phyloP scores from a whole-genome alignment of 2,888 invertebrate genomes.

The Hydriomena furcata region DNA sequence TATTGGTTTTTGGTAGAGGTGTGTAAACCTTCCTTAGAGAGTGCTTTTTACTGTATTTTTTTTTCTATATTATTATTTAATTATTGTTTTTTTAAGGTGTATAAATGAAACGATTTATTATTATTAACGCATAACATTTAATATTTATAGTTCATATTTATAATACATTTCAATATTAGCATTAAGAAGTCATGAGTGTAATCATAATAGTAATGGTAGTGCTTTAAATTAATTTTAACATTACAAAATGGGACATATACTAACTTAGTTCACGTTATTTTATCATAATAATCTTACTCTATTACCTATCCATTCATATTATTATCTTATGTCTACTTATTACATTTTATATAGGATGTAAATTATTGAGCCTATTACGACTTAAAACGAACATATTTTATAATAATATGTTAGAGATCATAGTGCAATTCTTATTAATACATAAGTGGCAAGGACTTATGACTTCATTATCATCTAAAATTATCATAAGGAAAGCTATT shows the following conservation, averaged over 20 bases:
- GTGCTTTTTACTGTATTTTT: too few species aligned
- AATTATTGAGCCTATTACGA: constrained; percentile 77
- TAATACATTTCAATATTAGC: constrained; percentile 84
- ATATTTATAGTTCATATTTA: constrained; percentile 84
- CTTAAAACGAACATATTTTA: constrained; percentile 50
- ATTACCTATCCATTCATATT: constrained; percentile 45
- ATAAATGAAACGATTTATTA: constrained; percentile 69
- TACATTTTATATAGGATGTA: constrained; percentile 65
- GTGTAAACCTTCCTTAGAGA: too few species aligned
- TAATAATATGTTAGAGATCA: constrained; percentile 56
- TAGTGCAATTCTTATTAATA: constrained; percentile 61
- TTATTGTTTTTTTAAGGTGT: neutral
- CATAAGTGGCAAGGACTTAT: constrained; percentile 56
- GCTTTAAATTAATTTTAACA: constrained; percentile 77
- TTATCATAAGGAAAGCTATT: constrained; percentile 52
- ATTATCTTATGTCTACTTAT: constrained; percentile 66
- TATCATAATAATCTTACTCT: constrained; percentile 58
- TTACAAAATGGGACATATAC: constrained; percentile 80
- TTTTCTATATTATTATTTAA: neutral
- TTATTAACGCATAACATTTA: constrained; percentile 89
- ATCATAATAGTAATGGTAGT: constrained; percentile 80
- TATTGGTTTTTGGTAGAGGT: too few species aligned
- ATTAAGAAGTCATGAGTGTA: constrained; percentile 81
- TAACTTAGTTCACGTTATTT: constrained; percentile 56
- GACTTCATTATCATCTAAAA: constrained; percentile 49